Conservation (phyloP, 2,113 vertebrate species). For the Aegotheles bennettii region DNA sequence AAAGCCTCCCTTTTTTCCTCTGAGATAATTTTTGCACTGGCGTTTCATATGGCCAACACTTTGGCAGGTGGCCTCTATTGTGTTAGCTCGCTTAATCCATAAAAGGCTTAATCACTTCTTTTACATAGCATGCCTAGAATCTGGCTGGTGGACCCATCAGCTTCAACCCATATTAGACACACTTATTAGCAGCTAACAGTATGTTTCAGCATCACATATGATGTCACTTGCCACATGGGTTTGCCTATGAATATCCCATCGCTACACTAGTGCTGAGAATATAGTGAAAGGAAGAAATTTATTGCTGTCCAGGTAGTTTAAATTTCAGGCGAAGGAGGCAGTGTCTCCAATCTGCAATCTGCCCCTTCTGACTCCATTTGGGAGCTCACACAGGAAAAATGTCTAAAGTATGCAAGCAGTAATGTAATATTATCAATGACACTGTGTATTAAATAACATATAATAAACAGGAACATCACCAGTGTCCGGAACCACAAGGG, state of each 20-base stretch:
- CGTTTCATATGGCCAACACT: not conserved
- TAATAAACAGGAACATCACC: not conserved
- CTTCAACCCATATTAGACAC: conserved; percentile 7
- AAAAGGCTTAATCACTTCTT: conserved; percentile 23
- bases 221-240: not conserved
- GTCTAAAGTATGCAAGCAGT: not conserved
- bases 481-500: not conserved
- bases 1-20: not conserved
- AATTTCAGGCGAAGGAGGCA: not conserved
- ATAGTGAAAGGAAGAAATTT: not conserved
- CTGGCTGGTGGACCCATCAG: not conserved
- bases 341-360: not conserved
- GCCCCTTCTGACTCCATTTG: not conserved
- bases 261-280: not conserved
- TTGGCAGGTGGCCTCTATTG: conserved; percentile 10
- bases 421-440: not conserved
- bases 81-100: not conserved
- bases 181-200: not conserved
- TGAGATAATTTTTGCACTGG: not conserved
- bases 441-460: not conserved
- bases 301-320: not conserved
- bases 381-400: not conserved
- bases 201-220: not conserved
- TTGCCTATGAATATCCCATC: not conserved
- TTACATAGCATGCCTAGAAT: not conserved